Conservation (phyloP, 2,797 vertebrate species). For the Gorsachius magnificus region DNA sequence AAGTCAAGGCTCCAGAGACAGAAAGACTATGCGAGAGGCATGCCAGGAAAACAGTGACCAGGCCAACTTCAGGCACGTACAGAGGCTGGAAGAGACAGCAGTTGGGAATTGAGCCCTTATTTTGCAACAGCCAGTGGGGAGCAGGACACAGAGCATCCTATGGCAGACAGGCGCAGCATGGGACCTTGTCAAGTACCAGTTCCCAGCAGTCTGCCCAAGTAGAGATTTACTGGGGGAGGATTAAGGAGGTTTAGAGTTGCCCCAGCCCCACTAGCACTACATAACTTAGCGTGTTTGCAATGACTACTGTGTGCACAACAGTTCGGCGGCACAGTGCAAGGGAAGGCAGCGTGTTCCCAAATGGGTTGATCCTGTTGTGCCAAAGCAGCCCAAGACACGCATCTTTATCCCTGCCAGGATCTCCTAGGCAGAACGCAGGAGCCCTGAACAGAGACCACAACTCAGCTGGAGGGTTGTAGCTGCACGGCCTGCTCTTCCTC, state of each 20-base stretch:
- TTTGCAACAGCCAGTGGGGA: background rate
- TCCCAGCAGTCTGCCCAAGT: background rate
- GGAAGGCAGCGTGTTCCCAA: background rate
- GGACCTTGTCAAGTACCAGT: background rate
- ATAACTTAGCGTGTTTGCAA: background rate
- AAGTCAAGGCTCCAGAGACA: background rate
- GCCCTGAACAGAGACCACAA: background rate
- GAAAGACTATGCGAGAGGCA: background rate
- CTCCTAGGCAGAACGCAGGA: background rate
- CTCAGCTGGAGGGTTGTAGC: background rate
- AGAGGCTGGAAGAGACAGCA: background rate
- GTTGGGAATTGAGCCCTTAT: background rate
- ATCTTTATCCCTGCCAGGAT: background rate
- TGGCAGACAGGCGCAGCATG: accelerated
- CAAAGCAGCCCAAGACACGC: background rate
- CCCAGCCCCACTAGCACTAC: background rate
- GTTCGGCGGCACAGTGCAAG: background rate
- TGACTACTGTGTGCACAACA: too few relatives aligned
- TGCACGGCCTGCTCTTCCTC: background rate
- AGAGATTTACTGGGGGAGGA: background rate
- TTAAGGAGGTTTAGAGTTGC: background rate
- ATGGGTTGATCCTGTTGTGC: background rate
- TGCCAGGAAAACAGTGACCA: background rate
- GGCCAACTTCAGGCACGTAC: background rate
- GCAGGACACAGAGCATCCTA: background rate